These are phyloP conservation scores for Leptodirus hochenwartii DNA, from an alignment of 2,888 invertebrate species.

Conservation along the genomic window DNA sequence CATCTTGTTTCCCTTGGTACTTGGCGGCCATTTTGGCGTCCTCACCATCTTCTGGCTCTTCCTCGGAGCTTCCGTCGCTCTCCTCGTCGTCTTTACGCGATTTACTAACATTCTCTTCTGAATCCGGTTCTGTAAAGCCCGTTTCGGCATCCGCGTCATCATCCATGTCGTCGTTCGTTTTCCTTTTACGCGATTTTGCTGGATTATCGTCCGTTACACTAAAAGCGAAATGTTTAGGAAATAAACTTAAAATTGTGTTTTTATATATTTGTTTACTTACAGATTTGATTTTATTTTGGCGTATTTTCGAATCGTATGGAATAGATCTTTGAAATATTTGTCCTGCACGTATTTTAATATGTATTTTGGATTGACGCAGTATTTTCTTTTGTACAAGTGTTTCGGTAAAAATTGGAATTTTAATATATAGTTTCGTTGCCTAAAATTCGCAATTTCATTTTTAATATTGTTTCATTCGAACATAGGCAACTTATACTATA, in stretches of 20 bases:
- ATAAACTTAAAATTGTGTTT: no score
- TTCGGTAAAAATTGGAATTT: conserved; percentile 57
- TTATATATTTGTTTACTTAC: conserved; percentile 23
- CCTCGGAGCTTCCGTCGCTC: conserved; percentile 22
- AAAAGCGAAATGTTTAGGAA: no score
- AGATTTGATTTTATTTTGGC: conserved; percentile 33
- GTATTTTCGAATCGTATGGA: conserved; percentile 39
- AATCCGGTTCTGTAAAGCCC: no score
- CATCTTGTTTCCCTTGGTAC: conserved; percentile 17
- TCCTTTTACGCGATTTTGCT: no score
- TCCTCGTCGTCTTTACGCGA: conserved; percentile 20
- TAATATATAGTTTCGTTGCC: conserved; percentile 43
- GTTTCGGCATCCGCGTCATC: no score
- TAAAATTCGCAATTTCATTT: conserved; percentile 16
- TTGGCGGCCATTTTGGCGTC: conserved; percentile 27
- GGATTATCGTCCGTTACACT: no score
- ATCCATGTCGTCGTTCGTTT: no score
- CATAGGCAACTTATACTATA: no score
- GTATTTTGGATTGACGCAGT: conserved; percentile 46
- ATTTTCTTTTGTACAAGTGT: conserved; percentile 53
- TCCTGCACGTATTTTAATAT: conserved; percentile 59
- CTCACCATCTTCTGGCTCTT: conserved; percentile 31
- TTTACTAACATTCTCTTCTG: no score
- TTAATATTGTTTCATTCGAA: conserved; percentile 1
- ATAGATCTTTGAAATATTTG: conserved; percentile 48